Base-by-base conservation (phyloP, 2,113 vertebrate genomes). In the Phainopepla nitens region DNA sequence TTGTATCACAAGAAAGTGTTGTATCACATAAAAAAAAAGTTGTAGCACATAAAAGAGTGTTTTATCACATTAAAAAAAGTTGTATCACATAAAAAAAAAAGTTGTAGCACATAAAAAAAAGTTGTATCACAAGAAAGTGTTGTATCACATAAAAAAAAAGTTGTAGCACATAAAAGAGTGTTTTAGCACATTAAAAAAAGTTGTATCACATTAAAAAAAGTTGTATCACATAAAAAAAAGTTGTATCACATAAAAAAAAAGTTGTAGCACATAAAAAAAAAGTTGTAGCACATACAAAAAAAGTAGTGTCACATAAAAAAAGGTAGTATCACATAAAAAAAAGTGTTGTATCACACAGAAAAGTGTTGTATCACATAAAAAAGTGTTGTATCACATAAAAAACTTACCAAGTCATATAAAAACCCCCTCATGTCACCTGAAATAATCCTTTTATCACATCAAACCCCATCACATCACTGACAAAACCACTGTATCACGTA, bases 401-500 rank as follows among this genome's bases (percentile, higher is more conserved):
- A 56, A 2, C 11, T 25, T 28, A 64, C 12, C 28, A 33, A 27
- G 23, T 54, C 39, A 3, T 7, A 12, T 12, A 19, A 58, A 69
- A 54, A 2, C 22, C 57, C 14, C 39, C 29, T 61, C 6, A 2
- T 22, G 39, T 5, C 27, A 31, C 0, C 0, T 64, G 57, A 22
- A 33, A 24, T 33, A 53, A 53, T 22, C 28, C 22, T 11, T 47
- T 8, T 39, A 7, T 39, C 35, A n/a, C 64, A 39, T 41, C 64
- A 58, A n/a, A 42, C 65, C 35, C 44, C 64, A n/a, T 33, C 18
- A 5, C 2, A 9, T 58, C 79, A 22, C 28, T 23, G 42, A 16
- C 36, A 47, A 33, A 68, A 22, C 0, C n/a, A 6, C 24, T 29
- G 19, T 5, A 2, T n/a, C 44, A 12, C 35, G 5, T 20, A 5